Evolutionary conservation across 1,140 invertebrate species (phyloP), one percentile per base, ranked within the genome.

Genomic region (Agrilus planipennis): DNA sequence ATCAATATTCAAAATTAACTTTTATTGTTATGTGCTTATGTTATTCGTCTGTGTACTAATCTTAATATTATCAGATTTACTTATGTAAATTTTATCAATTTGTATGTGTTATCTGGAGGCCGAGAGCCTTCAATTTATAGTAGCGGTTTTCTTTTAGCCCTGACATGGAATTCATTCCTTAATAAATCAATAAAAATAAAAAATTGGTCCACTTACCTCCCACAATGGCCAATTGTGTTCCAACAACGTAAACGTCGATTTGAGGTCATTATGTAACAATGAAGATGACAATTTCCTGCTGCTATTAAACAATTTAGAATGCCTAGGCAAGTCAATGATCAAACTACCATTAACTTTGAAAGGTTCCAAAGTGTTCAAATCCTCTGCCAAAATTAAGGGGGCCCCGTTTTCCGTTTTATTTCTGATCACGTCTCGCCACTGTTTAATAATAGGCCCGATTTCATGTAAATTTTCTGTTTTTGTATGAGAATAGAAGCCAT

Each of bases 401-500:
- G 56, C 60, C 49, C 66, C 48, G 35, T 62, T 58, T 7, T 64
- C 53, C 0, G 72, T 75, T 4, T 57, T 53, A 40, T 77, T 73
- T 19, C 61, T 60, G 7, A 79, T 62, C 16, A 69, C 47, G 10
- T 58, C 59, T 34, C 68, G 68, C 61, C 76, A 81, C 47, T 75
- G 65, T 4, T 66, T 61, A 3, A 87, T 54, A 11, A 83, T 52
- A 14, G 52, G 43, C 23, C 61, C 68, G 14, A 82, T 62, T 34
- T 58, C 71, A 0, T 57, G 48, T 45, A 71, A 67, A 64, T 79
- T 72, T 41, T 63, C 64, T 9, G 75, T 78, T 36, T 71, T 62
- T 2, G 60, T 56, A 63, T 79, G 75, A 28, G 61, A 60, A 51
- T 75, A 71, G 50, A 74, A 81, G 3, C 58, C 58, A 57, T 81